A percentile compares a stretch with the other conserved stretches of the same genome.
These are phyloP conservation scores for Ianthella basta DNA, from an alignment of 37 sponge, comb jelly and placozoan genomes.

Conservation along the genomic window DNA sequence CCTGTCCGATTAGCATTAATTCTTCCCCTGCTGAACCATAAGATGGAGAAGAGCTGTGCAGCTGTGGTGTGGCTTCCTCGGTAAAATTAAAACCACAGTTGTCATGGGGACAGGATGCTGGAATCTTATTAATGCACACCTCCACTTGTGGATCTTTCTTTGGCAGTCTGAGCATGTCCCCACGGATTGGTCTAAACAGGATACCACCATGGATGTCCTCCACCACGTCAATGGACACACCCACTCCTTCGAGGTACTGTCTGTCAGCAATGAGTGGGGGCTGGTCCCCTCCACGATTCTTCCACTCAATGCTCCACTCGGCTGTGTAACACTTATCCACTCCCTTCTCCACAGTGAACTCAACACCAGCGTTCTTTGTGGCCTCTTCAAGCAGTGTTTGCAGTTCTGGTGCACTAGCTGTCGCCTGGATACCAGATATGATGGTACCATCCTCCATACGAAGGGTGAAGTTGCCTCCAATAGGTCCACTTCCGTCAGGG, in stretches of 20 bases:
- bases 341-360: conserved; percentile 36
- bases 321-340: conserved; percentile 55
- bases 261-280: conserved; percentile 37
- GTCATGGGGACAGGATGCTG: conserved; percentile 64
- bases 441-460: conserved; percentile 22
- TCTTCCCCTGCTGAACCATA: conserved; percentile 19
- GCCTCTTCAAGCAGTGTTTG: conserved; percentile 35
- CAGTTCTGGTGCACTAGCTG: conserved; percentile 15
- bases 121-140: conserved; percentile 77
- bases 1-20: conserved; percentile 18
- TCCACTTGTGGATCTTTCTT: conserved; percentile 80
- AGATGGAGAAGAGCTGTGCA: conserved; percentile 5
- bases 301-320: conserved; percentile 65
- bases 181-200: conserved; percentile 69
- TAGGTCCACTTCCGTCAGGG: conserved; percentile 32
- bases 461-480: conserved; percentile 55
- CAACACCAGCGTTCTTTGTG: conserved; percentile 21
- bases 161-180: conserved; percentile 82
- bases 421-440: conserved; percentile 18
- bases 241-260: conserved; percentile 28
- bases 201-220: conserved; percentile 60
- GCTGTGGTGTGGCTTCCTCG: conserved; percentile 32
- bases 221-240: conserved; percentile 24
- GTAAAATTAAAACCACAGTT: conserved; percentile 65
- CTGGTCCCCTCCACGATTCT: conserved; percentile 61